Evolutionary conservation across 2,888 invertebrate genomes (phyloP), one percentile per base, ranked within the genome.

Genomic region (Drosophila macrospina): DNA sequence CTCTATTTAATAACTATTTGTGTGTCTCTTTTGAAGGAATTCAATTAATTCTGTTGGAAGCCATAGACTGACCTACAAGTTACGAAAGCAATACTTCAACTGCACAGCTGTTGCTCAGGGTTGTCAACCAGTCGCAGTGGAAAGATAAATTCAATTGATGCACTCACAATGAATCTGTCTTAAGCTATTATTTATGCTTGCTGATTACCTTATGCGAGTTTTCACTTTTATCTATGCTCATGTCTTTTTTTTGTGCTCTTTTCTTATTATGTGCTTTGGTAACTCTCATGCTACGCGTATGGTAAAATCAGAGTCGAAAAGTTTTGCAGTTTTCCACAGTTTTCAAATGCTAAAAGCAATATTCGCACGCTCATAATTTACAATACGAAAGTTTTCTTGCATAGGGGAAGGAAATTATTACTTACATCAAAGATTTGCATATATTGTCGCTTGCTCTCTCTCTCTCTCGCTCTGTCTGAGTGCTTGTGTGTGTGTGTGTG

Each of bases 341-440:
- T 82, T 55, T 60, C 64, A 67, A 74, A 75, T 76, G 80, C 65
- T 69, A 68, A 83, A 64, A 67, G 83, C 83, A 86, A 81, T 86
- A 86, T 86, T 81, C 87, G 76, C 81, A 80, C 81, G 81, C 70
- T 83, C 86, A 83, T 86, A 83, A 86, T 83, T 82, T 78, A 86
- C 86, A 78, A 71, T 83, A 52, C 63, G 69, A 74, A 78, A 75
- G 55, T 70, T 81, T 68, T 60, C 34, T 48, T 39, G 37, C 74
- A 64, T 80, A 45, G 71, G 69, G 88, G 88, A 84, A 84, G 88
- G 88, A 84, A 84, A 86, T 84, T 84, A 88, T 84, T 84, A 84
- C 83, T 84, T 86, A 84, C 83, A 88, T 84, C 83, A 84, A 88
- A 84, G 88, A 84, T 88, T 84, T 84, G 83, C 88, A 88, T 84